Evolutionary conservation across 1,140 invertebrate genomes (phyloP).

Genomic region (Macrocentrus cingulum): DNA sequence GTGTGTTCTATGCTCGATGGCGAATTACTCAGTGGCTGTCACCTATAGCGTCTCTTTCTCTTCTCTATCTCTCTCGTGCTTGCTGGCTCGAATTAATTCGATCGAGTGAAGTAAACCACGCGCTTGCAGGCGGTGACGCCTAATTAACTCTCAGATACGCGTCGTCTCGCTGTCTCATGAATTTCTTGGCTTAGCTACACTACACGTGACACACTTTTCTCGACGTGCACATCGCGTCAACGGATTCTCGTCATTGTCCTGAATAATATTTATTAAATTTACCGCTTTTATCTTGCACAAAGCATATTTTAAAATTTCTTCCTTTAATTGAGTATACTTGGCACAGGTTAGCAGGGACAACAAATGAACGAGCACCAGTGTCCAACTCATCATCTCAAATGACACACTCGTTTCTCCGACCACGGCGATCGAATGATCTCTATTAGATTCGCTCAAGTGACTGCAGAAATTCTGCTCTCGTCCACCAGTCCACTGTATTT

Average conservation of each 20-base stretch:
- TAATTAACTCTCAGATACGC: slow-evolving; percentile 31
- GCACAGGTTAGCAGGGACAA: neutral
- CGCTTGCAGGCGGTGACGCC: slow-evolving; percentile 1
- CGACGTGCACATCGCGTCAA: too few relatives aligned
- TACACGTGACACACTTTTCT: neutral
- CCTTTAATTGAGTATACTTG: neutral
- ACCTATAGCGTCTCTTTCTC: slow-evolving; percentile 8
- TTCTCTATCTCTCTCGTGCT: slow-evolving; percentile 7
- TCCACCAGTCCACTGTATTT: slow-evolving; percentile 13
- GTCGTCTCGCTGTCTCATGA: slow-evolving; percentile 4
- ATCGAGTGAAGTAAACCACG: slow-evolving; percentile 37
- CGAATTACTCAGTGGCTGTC: slow-evolving; percentile 16
- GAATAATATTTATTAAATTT: neutral
- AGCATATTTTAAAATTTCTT: too few relatives aligned
- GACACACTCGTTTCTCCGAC: slow-evolving; percentile 21
- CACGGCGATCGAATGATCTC: slow-evolving; percentile 31
- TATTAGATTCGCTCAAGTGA: slow-evolving; percentile 36
- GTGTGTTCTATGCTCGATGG: neutral
- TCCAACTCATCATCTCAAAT: slow-evolving; percentile 11
- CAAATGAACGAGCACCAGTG: neutral
- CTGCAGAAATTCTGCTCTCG: slow-evolving; percentile 32
- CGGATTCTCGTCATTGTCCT: neutral
- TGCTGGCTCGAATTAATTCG: slow-evolving; percentile 33
- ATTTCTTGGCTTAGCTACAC: neutral
- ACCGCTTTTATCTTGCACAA: too few relatives aligned